A percentile compares a stretch with the other conserved stretches of the same genome.
Conservation (phyloP, 2,888 invertebrate genomes). For the Ephialtes manifestator region DNA sequence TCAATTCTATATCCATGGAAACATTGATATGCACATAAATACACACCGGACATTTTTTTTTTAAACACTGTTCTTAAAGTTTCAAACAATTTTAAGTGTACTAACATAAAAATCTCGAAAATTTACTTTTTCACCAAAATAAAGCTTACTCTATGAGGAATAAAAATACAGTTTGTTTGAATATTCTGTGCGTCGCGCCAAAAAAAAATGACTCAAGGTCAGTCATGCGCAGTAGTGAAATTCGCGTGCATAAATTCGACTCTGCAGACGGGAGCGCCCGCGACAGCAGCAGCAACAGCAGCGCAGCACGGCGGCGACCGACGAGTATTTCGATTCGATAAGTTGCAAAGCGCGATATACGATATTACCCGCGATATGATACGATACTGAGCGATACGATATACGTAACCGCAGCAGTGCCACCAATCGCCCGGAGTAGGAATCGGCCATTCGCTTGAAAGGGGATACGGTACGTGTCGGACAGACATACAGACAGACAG, state of each 20-base stretch:
- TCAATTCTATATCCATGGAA: no score
- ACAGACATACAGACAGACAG: conserved; percentile 52
- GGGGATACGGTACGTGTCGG: conserved; percentile 59
- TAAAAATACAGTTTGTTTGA: neutral
- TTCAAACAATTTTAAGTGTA: no score
- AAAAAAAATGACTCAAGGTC: conserved; percentile 15
- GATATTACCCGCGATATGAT: conserved; percentile 28
- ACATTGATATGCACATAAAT: no score
- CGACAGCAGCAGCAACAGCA: neutral
- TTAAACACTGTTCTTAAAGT: no score
- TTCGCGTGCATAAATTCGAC: conserved; percentile 1
- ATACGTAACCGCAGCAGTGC: conserved; percentile 40
- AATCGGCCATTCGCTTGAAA: conserved; percentile 63
- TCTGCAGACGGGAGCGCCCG: neutral
- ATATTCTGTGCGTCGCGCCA: neutral
- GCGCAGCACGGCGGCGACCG: conserved; percentile 3
- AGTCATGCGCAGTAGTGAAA: conserved; percentile 13
- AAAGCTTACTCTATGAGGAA: neutral
- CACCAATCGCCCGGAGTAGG: conserved; percentile 64
- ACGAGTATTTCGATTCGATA: conserved; percentile 47
- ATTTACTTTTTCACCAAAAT: neutral
- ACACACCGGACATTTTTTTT: no score
- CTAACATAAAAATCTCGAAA: no score
- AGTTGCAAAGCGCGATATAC: conserved; percentile 42
- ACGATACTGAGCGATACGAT: conserved; percentile 32